These are phyloP conservation scores for Tineola bisselliella DNA, from an alignment of 2,888 invertebrate species.

Conservation along the genomic window DNA sequence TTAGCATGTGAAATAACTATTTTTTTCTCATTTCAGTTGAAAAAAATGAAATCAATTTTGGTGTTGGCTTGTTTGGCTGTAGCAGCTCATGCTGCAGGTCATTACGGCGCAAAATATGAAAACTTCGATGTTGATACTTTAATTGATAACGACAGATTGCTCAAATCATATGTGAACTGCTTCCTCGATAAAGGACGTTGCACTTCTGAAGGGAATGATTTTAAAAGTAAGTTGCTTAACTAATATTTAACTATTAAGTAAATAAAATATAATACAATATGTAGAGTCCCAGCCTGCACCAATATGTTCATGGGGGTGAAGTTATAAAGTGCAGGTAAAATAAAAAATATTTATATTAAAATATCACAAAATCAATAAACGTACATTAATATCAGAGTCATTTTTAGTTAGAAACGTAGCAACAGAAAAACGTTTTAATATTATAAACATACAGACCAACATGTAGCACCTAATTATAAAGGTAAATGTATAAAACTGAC, in stretches of 20 bases:
- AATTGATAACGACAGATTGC: conserved; percentile 72
- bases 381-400: no score
- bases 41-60: conserved; percentile 2
- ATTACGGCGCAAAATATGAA: conserved; percentile 76
- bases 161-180: conserved; percentile 78
- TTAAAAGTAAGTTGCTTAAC: conserved; percentile 77
- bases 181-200: conserved; percentile 74
- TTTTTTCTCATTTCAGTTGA: background rate
- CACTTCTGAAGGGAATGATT: conserved; percentile 75
- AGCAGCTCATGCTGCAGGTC: conserved; percentile 45
- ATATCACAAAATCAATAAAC: no score
- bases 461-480: background rate
- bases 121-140: conserved; percentile 78
- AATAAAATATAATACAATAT: no score
- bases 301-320: no score
- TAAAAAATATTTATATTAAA: no score
- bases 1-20: no score
- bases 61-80: conserved; percentile 28
- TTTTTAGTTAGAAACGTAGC: no score
- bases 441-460: background rate
- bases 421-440: background rate
- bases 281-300: no score
- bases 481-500: background rate
- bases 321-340: no score
- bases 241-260: no score